Percentiles rank a stretch among this genome's conserved stretches.
phyloP scores from a whole-genome alignment of 1,140 invertebrate genomes.

The Drosophila athabasca region DNA sequence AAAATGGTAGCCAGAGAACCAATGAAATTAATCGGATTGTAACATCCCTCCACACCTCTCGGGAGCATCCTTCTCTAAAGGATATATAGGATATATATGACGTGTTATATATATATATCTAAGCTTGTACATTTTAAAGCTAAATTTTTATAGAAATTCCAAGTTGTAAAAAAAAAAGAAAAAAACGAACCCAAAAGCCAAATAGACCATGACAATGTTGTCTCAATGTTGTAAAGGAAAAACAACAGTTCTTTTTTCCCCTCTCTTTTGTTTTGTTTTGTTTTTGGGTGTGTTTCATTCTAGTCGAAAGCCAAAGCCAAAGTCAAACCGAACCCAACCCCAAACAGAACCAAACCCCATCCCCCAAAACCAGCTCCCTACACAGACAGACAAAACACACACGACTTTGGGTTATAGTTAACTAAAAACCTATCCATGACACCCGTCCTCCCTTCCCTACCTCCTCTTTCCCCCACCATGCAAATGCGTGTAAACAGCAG shows the following conservation, averaged over 20 bases:
- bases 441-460: too few species aligned
- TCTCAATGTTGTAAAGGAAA: constrained; percentile 48
- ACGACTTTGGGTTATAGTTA: constrained; percentile 42
- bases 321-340: constrained; percentile 5
- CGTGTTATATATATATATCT: too few species aligned
- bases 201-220: constrained; percentile 73
- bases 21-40: too few species aligned
- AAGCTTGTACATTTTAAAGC: background rate
- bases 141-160: background rate
- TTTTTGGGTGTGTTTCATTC: constrained; percentile 46
- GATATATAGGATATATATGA: too few species aligned
- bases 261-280: constrained; percentile 5
- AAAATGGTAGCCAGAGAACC: too few species aligned
- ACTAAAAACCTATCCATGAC: constrained; percentile 58
- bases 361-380: background rate
- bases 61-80: too few species aligned
- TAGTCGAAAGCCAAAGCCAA: constrained; percentile 9
- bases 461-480: too few species aligned
- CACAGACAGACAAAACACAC: constrained; percentile 10
- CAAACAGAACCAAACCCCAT: constrained; percentile 4
- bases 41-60: too few species aligned
- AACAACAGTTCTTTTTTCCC: constrained; percentile 20
- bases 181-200: constrained; percentile 69
- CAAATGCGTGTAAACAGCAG: constrained; percentile 45
- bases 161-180: constrained; percentile 3